Evolutionary conservation across 2,888 invertebrate species (phyloP).

Genomic region (Tenthredo scrophulariae): DNA sequence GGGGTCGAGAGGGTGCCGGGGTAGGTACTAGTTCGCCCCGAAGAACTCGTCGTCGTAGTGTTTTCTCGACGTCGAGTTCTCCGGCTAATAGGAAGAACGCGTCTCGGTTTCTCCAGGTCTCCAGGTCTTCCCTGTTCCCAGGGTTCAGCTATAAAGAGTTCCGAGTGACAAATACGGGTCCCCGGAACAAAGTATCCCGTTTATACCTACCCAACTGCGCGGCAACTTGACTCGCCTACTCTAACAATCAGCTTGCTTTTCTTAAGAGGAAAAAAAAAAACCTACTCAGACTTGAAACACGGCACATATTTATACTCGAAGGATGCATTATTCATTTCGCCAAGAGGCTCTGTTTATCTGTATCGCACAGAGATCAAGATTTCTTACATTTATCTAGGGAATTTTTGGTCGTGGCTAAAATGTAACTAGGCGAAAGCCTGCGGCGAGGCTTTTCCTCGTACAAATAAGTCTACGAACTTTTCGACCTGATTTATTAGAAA

Average conservation of each 20-base stretch:
- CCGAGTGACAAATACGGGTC: slow-evolving; percentile 57
- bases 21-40: not conserved
- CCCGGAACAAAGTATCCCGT: slow-evolving; percentile 65
- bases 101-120: slow-evolving; percentile 35
- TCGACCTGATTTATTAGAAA: no score
- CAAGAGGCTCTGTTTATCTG: not conserved
- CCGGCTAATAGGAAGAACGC: slow-evolving; percentile 68
- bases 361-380: not conserved
- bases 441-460: not conserved
- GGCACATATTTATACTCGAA: not conserved
- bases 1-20: slow-evolving; percentile 50
- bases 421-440: not conserved
- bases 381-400: not conserved
- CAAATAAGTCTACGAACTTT: no score
- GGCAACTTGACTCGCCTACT: slow-evolving; percentile 1
- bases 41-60: not conserved
- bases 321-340: not conserved
- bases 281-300: slow-evolving; percentile 1
- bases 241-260: not conserved
- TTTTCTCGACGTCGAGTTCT: not conserved
- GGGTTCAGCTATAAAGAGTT: slow-evolving; percentile 47
- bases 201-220: slow-evolving; percentile 29
- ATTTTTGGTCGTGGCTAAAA: not conserved
- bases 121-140: slow-evolving; percentile 2
- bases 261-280: not conserved